phyloP scores from a whole-genome alignment of 2,113 vertebrate genomes.

The Tricholaema leucomelas region DNA sequence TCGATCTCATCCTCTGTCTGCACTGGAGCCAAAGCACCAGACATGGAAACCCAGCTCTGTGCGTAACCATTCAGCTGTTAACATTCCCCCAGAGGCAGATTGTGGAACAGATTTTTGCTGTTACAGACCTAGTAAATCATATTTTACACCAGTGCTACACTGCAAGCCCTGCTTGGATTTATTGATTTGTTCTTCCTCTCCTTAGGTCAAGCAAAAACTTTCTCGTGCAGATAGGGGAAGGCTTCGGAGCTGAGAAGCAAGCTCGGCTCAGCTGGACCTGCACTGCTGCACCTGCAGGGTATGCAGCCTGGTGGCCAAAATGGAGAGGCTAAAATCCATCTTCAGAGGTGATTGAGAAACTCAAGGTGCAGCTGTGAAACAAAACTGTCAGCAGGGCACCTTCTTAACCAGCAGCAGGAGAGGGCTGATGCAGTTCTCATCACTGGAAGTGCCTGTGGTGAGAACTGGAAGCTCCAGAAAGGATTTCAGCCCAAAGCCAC shows the following conservation, averaged over 20 bases:
- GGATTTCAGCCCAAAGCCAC: not conserved
- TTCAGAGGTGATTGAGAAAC: constrained; percentile 58
- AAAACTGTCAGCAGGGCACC: constrained; percentile 44
- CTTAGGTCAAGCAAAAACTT: constrained; percentile 27
- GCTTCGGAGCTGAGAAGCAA: not conserved
- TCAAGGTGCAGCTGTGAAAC: constrained; percentile 58
- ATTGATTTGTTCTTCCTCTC: constrained; percentile 27
- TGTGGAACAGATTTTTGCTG: not conserved
- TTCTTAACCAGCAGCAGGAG: constrained; percentile 30
- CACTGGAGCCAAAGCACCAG: not conserved
- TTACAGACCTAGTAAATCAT: constrained; percentile 47
- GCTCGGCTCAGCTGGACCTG: not conserved
- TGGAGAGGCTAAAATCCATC: constrained; percentile 38
- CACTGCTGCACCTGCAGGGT: not conserved
- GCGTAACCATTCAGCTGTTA: not conserved
- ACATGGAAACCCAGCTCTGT: not conserved
- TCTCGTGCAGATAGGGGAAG: constrained; percentile 7
- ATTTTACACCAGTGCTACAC: constrained; percentile 18
- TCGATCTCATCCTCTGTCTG: not conserved
- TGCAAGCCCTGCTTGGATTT: constrained; percentile 22
- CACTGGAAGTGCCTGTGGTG: not conserved
- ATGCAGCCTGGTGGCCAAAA: constrained; percentile 42
- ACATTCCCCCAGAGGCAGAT: constrained; percentile 1
- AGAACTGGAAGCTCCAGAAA: not conserved
- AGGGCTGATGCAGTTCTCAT: not conserved